Conservation (phyloP, 2,113 vertebrate species). For the Zapornia atra region DNA sequence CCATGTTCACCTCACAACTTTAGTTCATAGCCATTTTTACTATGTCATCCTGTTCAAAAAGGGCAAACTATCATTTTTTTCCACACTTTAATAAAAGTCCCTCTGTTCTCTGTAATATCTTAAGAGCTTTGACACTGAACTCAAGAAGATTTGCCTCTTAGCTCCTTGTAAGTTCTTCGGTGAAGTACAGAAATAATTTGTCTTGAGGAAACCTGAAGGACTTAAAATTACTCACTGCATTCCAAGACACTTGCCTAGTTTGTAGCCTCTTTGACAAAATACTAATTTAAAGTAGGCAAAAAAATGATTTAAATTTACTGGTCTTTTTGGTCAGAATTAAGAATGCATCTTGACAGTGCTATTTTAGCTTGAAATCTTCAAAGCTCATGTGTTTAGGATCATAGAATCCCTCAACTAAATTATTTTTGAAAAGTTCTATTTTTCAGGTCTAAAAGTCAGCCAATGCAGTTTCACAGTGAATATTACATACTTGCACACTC, state of each 20-base stretch:
- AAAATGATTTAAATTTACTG: neutral
- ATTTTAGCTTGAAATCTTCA: neutral
- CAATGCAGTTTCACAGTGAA: neutral
- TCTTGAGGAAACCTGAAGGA: neutral
- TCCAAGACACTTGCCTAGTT: neutral
- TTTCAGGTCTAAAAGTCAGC: neutral
- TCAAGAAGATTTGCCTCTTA: neutral
- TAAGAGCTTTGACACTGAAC: neutral
- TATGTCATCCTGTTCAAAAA: neutral
- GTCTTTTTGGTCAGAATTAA: neutral
- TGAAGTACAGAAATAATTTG: neutral
- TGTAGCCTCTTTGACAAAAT: neutral
- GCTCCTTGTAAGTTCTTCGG: neutral
- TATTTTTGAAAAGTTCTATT: neutral
- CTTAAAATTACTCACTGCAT: neutral
- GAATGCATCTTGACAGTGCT: neutral
- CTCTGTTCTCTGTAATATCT: neutral
- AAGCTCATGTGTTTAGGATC: neutral
- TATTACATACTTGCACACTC: neutral
- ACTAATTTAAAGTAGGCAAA: neutral
- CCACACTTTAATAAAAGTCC: neutral
- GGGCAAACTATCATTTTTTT: neutral
- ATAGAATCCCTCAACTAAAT: neutral
- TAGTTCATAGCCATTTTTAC: neutral
- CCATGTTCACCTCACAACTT: neutral